Evolutionary conservation across 1,140 invertebrate genomes (phyloP).

Genomic region (Ooceraea biroi): DNA sequence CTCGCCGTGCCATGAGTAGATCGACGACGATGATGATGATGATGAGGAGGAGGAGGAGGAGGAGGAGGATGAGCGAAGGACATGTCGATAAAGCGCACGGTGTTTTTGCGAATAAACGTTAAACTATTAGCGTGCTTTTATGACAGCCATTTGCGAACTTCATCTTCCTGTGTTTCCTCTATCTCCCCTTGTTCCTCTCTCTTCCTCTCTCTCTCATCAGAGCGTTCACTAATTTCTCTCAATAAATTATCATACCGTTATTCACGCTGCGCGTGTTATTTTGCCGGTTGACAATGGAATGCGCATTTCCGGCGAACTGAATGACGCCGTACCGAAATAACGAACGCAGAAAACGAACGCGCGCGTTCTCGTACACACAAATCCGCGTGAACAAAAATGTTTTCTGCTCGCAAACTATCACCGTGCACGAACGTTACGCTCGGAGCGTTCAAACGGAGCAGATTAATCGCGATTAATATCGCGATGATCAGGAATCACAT

Average conservation of each 20-base stretch:
- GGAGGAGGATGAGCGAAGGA: constrained; percentile 19
- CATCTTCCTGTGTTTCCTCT: not conserved
- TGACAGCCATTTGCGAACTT: constrained; percentile 40
- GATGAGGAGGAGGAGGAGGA: not conserved
- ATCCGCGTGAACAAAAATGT: constrained; percentile 44
- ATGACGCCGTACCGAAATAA: constrained; percentile 41
- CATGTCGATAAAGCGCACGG: constrained; percentile 31
- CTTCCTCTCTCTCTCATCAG: constrained; percentile 17
- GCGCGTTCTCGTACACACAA: not conserved
- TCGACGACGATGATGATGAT: too few relatives aligned
- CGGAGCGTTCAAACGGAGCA: too few relatives aligned
- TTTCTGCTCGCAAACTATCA: constrained; percentile 30
- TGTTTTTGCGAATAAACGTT: constrained; percentile 57
- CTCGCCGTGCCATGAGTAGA: not conserved
- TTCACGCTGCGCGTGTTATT: constrained; percentile 47
- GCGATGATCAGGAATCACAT: too few relatives aligned
- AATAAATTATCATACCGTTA: constrained; percentile 51
- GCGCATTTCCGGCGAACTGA: constrained; percentile 47
- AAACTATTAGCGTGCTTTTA: constrained; percentile 50
- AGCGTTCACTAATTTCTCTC: constrained; percentile 37
- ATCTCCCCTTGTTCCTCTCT: not conserved
- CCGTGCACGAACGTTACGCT: too few relatives aligned
- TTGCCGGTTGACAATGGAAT: constrained; percentile 43
- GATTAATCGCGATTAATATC: too few relatives aligned
- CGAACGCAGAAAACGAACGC: constrained; percentile 45